A percentile compares a stretch with the other conserved stretches of the same genome.
Conservation (phyloP, 2,888 invertebrate species). For the Tipula unca region DNA sequence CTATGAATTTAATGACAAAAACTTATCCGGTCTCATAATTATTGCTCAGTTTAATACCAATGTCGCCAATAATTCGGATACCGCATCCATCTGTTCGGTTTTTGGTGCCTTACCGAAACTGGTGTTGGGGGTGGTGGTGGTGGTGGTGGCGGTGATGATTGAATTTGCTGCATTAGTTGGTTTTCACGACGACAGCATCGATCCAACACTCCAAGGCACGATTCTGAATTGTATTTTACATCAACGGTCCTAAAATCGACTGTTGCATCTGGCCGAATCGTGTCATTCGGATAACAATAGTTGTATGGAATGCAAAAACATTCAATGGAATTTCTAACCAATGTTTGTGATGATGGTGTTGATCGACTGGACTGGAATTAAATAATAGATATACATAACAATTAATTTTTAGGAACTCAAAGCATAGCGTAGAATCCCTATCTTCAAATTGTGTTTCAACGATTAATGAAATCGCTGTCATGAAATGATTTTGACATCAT, state of each 20-base stretch:
- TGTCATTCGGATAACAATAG: constrained; percentile 57
- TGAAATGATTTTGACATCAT: no score
- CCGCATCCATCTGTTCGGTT: constrained; percentile 47
- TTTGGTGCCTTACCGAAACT: no score
- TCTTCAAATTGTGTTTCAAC: no score
- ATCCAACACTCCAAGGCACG: constrained; percentile 64
- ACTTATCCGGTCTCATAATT: constrained; percentile 65
- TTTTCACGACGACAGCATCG: constrained; percentile 55
- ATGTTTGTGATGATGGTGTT: constrained; percentile 30
- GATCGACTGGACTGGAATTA: constrained; percentile 24
- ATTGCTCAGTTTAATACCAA: constrained; percentile 46
- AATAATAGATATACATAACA: background rate
- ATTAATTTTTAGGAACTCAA: no score
- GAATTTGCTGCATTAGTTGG: constrained; percentile 29
- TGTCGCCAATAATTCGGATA: constrained; percentile 48
- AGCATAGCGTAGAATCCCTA: no score
- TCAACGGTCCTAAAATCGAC: constrained; percentile 64
- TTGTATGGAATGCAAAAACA: constrained; percentile 79
- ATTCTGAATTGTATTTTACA: constrained; percentile 52
- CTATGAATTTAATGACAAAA: no score
- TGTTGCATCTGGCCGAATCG: constrained; percentile 46
- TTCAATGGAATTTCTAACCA: constrained; percentile 40
- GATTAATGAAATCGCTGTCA: background rate
- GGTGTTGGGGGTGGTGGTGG: no score
- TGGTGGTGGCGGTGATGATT: constrained; percentile 36